Conservation (phyloP, 53 echinoderm and acorn worm genomes). For the Hippasteria phrygiana region DNA sequence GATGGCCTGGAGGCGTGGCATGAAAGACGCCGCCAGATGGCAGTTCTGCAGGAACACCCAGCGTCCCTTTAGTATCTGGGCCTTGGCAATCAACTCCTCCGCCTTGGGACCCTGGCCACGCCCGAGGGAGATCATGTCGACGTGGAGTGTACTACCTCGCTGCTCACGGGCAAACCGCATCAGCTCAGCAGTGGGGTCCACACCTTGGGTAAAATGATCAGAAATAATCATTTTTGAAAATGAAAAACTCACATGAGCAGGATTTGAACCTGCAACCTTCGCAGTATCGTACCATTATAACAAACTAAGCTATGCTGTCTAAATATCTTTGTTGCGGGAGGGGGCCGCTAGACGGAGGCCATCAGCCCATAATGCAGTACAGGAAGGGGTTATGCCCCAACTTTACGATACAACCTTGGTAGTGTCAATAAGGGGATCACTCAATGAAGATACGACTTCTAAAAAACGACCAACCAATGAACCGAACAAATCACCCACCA, state of each 20-base stretch:
- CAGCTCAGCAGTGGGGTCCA: conserved; percentile 96
- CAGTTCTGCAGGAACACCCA: conserved; percentile 99
- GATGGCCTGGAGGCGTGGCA: conserved; percentile 90
- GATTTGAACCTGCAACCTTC: too few relatives aligned
- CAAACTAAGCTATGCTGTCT: neutral
- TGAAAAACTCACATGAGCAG: too few relatives aligned
- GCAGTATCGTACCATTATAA: neutral
- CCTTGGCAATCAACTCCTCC: conserved; percentile 98
- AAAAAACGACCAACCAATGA: neutral
- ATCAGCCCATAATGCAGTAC: too few relatives aligned
- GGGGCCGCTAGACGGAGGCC: too few relatives aligned
- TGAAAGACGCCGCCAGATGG: conserved; percentile 97
- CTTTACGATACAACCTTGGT: too few relatives aligned
- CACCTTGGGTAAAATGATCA: conserved; percentile 59
- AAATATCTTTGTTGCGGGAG: too few relatives aligned
- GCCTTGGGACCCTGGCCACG: conserved; percentile 98
- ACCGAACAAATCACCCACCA: neutral
- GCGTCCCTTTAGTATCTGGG: conserved; percentile 97
- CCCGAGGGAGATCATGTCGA: conserved; percentile 97
- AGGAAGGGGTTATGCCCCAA: too few relatives aligned
- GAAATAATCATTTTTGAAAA: too few relatives aligned
- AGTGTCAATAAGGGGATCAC: neutral
- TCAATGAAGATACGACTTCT: neutral
- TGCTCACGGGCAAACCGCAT: conserved; percentile 97
- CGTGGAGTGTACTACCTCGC: conserved; percentile 90